Evolutionary conservation across 2,888 invertebrate species (phyloP), one percentile per base, ranked within the genome.

Genomic region (Drosophila rubida): DNA sequence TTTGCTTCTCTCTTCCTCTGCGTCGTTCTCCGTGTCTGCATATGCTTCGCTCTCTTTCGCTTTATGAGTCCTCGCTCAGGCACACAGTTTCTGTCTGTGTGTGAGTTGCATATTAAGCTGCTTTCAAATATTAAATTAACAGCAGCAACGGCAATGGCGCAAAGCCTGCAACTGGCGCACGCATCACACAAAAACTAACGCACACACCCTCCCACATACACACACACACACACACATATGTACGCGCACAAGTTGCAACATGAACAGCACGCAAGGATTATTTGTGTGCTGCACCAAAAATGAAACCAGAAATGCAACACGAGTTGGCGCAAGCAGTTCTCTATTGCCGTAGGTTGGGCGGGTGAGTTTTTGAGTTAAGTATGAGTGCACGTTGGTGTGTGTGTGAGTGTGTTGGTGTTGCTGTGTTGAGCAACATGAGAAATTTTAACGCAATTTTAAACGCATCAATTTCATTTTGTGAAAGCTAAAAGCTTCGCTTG

Each of bases 41-140:
- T 25, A 5, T 0, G 0, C 1, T 9, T 60, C 35, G 30, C 55
- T 32, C 39, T 46, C 23, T 49, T 44, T 39, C 27, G 39, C 57
- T 49, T 45, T 19, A 22, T 14, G 44, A 16, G n/a, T 11, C 58
- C 37, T 42, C 50, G 35, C 42, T 50, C 22, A 55, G 41, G 23
- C 13, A 11, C 25, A 25, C 27, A 48, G 41, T 50, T 53, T 65
- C 54, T 78, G 61, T 41, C 45, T 51, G 65, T 57, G 59, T 55
- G 69, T 54, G 75, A 76, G 70, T 69, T 84, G 84, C 78, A 80
- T 83, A 78, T 80, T 78, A 85, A 88, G 84, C 87, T 76, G 80
- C 81, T 86, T 83, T 83, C 76, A 86, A 81, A 87, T 83, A 85
- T 88, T 88, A 85, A 86, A 85, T 85, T 88, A 85, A 86, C 80